phyloP scores from a whole-genome alignment of 2,797 vertebrate genomes.

The Ispidina lecontei region DNA sequence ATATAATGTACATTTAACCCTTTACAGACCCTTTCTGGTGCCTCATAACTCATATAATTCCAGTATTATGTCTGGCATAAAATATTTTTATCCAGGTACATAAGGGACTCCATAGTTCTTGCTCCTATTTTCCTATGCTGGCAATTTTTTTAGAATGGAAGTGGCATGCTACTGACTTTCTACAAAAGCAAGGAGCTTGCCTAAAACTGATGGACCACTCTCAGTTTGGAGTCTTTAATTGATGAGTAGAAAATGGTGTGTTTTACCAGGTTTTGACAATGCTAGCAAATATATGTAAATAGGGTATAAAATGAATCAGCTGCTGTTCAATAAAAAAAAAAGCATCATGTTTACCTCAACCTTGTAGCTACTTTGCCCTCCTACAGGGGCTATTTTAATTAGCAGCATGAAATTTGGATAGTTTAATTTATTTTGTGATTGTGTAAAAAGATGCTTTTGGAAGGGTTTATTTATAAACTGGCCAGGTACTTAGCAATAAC shows the following conservation, averaged over 20 bases:
- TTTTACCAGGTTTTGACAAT: conserved; percentile 73
- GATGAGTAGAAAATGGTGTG: neutral
- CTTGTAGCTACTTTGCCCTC: conserved; percentile 74
- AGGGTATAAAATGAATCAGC: conserved; percentile 78
- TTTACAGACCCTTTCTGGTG: neutral
- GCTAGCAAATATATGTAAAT: conserved; percentile 76
- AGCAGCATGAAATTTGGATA: conserved; percentile 79
- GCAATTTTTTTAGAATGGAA: neutral
- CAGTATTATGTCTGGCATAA: neutral
- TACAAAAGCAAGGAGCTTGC: neutral
- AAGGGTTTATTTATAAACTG: conserved; percentile 76
- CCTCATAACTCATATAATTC: neutral
- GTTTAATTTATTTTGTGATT: conserved; percentile 82
- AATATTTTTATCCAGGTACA: neutral
- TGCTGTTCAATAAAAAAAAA: conserved; percentile 70
- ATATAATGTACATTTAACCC: conserved; percentile 34
- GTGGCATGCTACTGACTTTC: neutral
- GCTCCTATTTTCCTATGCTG: neutral
- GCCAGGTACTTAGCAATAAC: conserved; percentile 74
- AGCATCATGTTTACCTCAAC: conserved; percentile 75
- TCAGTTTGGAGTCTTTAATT: neutral
- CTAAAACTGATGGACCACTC: conserved; percentile 16
- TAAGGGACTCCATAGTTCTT: neutral
- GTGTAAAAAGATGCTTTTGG: conserved; percentile 70
- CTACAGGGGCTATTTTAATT: conserved; percentile 82